These are phyloP conservation scores for Pentamera pediparva DNA, from an alignment of 53 echinoderm and acorn worm genomes.

Conservation along the genomic window DNA sequence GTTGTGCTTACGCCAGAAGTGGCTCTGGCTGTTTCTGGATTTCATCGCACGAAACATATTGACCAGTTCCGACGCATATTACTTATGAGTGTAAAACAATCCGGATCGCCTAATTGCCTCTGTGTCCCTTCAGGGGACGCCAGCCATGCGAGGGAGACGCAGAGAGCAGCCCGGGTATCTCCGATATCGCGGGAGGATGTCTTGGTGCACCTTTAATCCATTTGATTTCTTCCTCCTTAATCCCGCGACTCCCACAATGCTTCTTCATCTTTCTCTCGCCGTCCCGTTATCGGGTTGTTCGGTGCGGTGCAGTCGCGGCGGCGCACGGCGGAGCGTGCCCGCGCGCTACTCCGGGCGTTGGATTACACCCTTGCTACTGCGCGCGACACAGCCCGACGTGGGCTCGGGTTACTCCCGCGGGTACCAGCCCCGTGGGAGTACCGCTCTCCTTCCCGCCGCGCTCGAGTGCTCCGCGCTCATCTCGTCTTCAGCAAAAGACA, in stretches of 20 bases:
- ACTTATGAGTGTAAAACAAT: slow-evolving; percentile 31
- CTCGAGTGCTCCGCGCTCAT: slow-evolving; percentile 23
- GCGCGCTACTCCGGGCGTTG: slow-evolving; percentile 14
- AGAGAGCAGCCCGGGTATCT: background rate
- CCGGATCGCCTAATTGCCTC: slow-evolving; percentile 28
- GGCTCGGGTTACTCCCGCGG: slow-evolving; percentile 37
- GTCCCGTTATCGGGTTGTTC: slow-evolving; percentile 11
- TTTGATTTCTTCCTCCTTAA: slow-evolving; percentile 30
- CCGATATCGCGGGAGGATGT: background rate
- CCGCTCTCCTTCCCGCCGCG: slow-evolving; percentile 37
- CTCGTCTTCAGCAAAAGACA: slow-evolving; percentile 18
- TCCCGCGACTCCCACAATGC: background rate
- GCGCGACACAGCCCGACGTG: slow-evolving; percentile 22
- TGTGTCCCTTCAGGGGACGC: slow-evolving; percentile 36
- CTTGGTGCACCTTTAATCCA: background rate
- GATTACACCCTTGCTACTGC: slow-evolving; percentile 25
- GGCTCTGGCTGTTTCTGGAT: too few relatives aligned
- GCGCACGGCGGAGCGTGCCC: slow-evolving; percentile 35
- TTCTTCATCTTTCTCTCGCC: background rate
- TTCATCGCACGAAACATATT: slow-evolving; percentile 24
- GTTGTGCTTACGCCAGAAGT: too few relatives aligned
- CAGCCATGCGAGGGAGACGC: background rate
- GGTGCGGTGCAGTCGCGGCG: background rate
- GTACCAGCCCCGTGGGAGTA: slow-evolving; percentile 33
- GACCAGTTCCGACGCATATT: slow-evolving; percentile 38